A percentile compares a stretch with the other conserved stretches of the same genome.
phyloP scores from a whole-genome alignment of 2,888 invertebrate species.

The Drosophila peninsularis region DNA sequence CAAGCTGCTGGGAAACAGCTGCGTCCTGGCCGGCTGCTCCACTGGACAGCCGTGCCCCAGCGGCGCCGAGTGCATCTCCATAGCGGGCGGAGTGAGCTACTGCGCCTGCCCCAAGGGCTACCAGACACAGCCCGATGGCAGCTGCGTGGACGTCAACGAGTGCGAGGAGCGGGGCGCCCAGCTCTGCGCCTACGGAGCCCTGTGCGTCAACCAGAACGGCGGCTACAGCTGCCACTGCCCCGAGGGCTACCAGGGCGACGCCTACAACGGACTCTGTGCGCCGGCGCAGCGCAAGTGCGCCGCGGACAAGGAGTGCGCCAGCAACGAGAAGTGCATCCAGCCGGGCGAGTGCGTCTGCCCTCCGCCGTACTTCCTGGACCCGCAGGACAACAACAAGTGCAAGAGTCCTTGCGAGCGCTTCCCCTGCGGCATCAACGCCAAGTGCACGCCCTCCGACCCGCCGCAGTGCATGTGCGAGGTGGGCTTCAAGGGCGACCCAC shows the following conservation, averaged over 20 bases:
- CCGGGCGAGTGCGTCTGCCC: constrained; percentile 96
- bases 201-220: constrained; percentile 92
- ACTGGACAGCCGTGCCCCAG: constrained; percentile 92
- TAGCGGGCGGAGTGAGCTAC: constrained; percentile 95
- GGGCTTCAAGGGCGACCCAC: constrained; percentile 94
- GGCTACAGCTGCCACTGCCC: constrained; percentile 93
- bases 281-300: constrained; percentile 93
- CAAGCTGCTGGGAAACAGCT: constrained; percentile 92
- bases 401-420: constrained; percentile 96
- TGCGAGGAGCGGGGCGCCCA: constrained; percentile 89
- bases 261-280: constrained; percentile 92
- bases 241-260: constrained; percentile 92
- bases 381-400: constrained; percentile 92
- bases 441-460: constrained; percentile 95
- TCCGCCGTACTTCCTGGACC: constrained; percentile 94
- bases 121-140: constrained; percentile 90
- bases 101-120: constrained; percentile 96
- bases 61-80: constrained; percentile 95
- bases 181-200: constrained; percentile 94
- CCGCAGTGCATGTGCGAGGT: constrained; percentile 94
- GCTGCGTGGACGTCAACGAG: constrained; percentile 93
- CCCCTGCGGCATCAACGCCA: constrained; percentile 95
- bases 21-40: constrained; percentile 93
- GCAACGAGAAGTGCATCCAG: constrained; percentile 95
- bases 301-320: constrained; percentile 92